A percentile compares a stretch with the other conserved stretches of the same genome.
Conservation (phyloP, 92 coral and sea anemone genomes). For the Palythoa grandis region DNA sequence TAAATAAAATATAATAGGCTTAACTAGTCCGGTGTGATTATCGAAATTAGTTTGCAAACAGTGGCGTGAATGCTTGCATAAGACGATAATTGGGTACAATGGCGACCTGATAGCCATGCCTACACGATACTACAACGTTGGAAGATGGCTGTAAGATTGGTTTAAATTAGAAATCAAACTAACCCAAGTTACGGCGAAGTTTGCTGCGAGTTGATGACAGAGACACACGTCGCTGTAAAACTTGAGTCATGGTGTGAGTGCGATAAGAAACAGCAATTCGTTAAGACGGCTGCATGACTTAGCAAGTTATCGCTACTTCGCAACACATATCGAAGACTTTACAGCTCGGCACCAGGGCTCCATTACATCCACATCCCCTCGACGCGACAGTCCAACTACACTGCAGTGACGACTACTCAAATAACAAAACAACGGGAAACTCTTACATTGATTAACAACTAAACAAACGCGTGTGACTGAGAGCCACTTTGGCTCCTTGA, state of each 20-base stretch:
- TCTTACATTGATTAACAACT: neutral
- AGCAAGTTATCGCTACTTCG: conserved; percentile 9
- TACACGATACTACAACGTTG: conserved; percentile 13
- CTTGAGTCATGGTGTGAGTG: conserved; percentile 42
- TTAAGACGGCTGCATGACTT: conserved; percentile 43
- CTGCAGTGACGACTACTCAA: neutral
- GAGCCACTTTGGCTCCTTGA: conserved; percentile 24
- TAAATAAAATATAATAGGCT: conserved; percentile 36
- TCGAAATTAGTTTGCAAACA: conserved; percentile 34
- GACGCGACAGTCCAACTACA: conserved; percentile 1
- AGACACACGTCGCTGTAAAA: conserved; percentile 46
- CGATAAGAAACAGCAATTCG: conserved; percentile 45
- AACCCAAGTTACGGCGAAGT: conserved; percentile 45
- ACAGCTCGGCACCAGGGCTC: conserved; percentile 47
- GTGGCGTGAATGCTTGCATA: conserved; percentile 36
- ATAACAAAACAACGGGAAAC: conserved; percentile 8
- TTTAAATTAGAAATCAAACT: conserved; percentile 23
- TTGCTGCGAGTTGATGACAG: conserved; percentile 47
- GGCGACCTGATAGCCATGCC: conserved; percentile 18
- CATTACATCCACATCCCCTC: conserved; percentile 29
- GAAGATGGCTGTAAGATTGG: neutral
- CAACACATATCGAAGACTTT: conserved; percentile 33
- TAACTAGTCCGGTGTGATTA: conserved; percentile 28
- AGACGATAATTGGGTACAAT: conserved; percentile 1
- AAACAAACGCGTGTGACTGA: conserved; percentile 15